These are phyloP conservation scores for Chrysolina haemoptera DNA, from an alignment of 2,888 invertebrate species.

Conservation along the genomic window DNA sequence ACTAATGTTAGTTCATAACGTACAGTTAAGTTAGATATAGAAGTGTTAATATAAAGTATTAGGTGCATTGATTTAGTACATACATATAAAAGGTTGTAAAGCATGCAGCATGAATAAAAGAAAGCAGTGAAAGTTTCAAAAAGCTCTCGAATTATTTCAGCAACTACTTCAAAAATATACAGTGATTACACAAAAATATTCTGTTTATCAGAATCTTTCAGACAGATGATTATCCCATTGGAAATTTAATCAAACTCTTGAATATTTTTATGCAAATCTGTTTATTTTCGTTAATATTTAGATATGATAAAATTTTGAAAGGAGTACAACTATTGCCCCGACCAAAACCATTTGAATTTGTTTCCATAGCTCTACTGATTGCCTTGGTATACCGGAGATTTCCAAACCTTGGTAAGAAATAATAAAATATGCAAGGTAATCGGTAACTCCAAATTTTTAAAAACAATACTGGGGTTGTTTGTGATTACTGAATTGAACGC, in stretches of 20 bases:
- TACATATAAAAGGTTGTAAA: slow-evolving; percentile 19
- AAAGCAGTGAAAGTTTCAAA: slow-evolving; percentile 22
- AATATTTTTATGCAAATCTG: neutral
- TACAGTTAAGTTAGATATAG: neutral
- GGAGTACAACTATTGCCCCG: slow-evolving; percentile 31
- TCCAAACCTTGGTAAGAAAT: slow-evolving; percentile 27
- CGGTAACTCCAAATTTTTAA: neutral
- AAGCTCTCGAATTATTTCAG: slow-evolving; percentile 41
- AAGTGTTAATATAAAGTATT: neutral
- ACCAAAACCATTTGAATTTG: slow-evolving; percentile 47
- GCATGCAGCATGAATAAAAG: slow-evolving; percentile 35
- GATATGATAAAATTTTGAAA: slow-evolving; percentile 30
- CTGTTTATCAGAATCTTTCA: neutral
- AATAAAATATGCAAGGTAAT: neutral
- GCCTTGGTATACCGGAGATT: slow-evolving; percentile 40
- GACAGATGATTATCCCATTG: neutral
- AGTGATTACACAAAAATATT: slow-evolving; percentile 31
- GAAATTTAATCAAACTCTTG: neutral
- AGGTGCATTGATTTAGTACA: slow-evolving; percentile 16
- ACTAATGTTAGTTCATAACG: neutral
- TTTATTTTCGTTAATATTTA: slow-evolving; percentile 28
- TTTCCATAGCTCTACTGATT: slow-evolving; percentile 48
- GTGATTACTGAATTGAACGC: too few relatives aligned
- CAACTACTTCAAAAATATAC: slow-evolving; percentile 48
- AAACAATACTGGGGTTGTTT: neutral